Evolutionary conservation across 2,888 invertebrate genomes (phyloP).

Genomic region (Zeuzera pyrina): DNA sequence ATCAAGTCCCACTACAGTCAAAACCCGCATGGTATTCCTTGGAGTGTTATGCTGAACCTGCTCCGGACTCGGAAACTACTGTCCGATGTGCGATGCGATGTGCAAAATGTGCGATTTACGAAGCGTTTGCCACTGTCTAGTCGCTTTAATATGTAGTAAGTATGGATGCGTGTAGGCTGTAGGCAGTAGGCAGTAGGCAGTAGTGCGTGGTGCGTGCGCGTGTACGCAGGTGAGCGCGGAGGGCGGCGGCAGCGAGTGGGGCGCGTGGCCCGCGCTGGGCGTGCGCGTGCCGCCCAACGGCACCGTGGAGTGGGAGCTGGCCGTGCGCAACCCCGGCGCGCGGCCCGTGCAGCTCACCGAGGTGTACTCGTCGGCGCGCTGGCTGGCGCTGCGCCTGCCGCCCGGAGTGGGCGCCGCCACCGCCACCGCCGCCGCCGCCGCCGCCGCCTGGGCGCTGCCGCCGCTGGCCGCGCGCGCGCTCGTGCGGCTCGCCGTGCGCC

Average conservation of each 20-base stretch:
- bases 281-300: constrained; percentile 94
- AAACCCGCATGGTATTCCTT: no score
- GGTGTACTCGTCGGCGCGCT: constrained; percentile 91
- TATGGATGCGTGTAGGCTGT: no score
- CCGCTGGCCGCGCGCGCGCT: constrained; percentile 91
- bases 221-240: constrained; percentile 87
- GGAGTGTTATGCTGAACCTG: no score
- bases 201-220: no score
- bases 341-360: constrained; percentile 85
- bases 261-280: constrained; percentile 91
- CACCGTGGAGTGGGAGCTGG: constrained; percentile 89
- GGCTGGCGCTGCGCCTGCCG: constrained; percentile 93
- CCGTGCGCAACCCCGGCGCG: constrained; percentile 95
- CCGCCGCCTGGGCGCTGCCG: constrained; percentile 91
- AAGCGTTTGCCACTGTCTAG: no score
- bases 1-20: no score
- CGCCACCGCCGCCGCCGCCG: constrained; percentile 83
- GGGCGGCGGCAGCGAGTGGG: constrained; percentile 92
- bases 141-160: no score
- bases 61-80: no score
- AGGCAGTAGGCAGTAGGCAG: no score
- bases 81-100: no score
- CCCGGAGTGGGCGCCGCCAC: constrained; percentile 75
- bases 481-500: constrained; percentile 82
- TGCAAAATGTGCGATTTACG: no score